Percentiles rank a stretch among this genome's conserved stretches.
phyloP scores from a whole-genome alignment of 2,113 vertebrate genomes.

The Nothobranchius kuhntae region DNA sequence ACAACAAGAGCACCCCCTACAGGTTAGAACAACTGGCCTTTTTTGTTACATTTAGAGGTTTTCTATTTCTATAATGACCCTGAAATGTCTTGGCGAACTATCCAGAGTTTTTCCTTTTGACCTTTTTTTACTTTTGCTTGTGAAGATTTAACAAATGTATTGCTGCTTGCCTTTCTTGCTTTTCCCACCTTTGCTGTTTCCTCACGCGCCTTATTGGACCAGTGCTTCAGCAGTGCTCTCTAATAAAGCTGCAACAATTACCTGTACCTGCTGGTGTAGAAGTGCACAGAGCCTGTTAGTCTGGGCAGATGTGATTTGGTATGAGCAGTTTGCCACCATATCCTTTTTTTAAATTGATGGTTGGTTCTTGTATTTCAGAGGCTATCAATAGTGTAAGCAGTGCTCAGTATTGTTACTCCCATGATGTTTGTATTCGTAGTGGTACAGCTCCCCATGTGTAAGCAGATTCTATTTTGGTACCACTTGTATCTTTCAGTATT shows the following conservation, averaged over 20 bases:
- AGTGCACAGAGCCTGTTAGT: not conserved
- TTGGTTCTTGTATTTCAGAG: not conserved
- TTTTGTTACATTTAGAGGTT: too few species aligned
- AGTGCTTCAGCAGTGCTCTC: not conserved
- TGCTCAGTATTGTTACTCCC: not conserved
- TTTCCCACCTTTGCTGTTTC: not conserved
- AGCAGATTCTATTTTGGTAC: not conserved
- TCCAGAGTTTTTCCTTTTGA: too few species aligned
- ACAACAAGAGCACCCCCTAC: too few species aligned
- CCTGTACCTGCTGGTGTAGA: slow-evolving; percentile 2
- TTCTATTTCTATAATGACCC: too few species aligned
- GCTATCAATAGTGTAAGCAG: not conserved
- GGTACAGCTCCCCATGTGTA: not conserved
- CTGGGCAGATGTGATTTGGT: not conserved
- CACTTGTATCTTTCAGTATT: not conserved
- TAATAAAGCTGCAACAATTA: not conserved
- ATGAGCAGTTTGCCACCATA: not conserved
- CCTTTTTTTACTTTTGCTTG: too few species aligned
- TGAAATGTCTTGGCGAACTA: too few species aligned
- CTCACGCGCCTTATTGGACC: not conserved
- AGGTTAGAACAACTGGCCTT: too few species aligned
- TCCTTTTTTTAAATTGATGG: not conserved
- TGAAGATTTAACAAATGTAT: too few species aligned
- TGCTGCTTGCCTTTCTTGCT: not conserved
- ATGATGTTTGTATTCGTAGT: not conserved